A percentile compares a stretch with the other conserved stretches of the same genome.
phyloP scores from a whole-genome alignment of 2,113 vertebrate genomes.

The Thermophis baileyi region DNA sequence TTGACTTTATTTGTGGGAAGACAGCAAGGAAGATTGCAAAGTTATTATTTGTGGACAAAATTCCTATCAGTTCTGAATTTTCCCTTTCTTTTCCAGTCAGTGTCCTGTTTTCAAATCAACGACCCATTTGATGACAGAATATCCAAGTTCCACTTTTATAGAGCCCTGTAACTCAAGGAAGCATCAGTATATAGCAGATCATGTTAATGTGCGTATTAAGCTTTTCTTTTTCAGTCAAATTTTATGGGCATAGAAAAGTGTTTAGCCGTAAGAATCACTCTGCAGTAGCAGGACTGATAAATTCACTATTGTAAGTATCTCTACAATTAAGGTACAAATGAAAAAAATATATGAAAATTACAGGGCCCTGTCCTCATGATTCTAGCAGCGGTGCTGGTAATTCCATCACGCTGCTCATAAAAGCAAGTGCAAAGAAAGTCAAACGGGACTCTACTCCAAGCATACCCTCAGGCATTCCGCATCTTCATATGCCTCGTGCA shows the following conservation, averaged over 20 bases:
- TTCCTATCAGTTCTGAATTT: background rate
- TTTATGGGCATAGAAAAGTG: background rate
- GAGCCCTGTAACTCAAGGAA: background rate
- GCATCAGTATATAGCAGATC: background rate
- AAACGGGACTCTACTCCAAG: background rate
- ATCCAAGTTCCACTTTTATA: background rate
- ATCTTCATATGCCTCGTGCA: background rate
- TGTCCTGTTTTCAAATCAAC: background rate
- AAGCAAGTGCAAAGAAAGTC: background rate
- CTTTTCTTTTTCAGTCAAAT: background rate
- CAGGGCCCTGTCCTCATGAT: background rate
- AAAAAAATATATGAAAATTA: fast-evolving
- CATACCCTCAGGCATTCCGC: background rate
- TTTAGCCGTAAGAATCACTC: background rate
- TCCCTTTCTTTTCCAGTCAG: background rate
- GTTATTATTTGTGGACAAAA: background rate
- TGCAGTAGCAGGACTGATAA: background rate
- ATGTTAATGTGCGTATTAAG: background rate
- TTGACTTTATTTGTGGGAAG: background rate
- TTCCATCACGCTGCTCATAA: background rate
- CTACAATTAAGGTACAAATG: background rate
- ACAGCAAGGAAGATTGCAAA: background rate
- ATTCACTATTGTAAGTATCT: background rate
- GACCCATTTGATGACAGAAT: background rate
- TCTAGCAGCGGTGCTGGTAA: background rate